These are phyloP conservation scores for Arothron firmamentum DNA, from an alignment of 2,113 vertebrate genomes.

Conservation along the genomic window DNA sequence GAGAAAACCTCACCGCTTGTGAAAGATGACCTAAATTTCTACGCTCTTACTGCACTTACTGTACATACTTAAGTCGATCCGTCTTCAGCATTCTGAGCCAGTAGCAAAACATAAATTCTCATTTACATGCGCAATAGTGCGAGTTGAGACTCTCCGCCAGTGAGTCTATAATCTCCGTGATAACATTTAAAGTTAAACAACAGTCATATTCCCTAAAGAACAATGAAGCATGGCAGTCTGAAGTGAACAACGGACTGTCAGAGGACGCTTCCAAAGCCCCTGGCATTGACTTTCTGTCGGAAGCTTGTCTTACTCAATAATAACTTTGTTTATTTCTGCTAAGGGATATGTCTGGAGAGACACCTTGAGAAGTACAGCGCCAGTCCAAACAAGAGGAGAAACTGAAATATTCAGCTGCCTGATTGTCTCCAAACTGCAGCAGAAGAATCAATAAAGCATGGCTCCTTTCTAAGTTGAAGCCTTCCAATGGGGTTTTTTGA, in stretches of 20 bases:
- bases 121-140: conserved; percentile 51
- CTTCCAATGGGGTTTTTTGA: conserved; percentile 63
- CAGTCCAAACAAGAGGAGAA: conserved; percentile 64
- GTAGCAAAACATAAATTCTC: conserved; percentile 52
- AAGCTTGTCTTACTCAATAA: conserved; percentile 61
- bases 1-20: conserved; percentile 35
- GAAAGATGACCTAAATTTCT: conserved; percentile 66
- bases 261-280: conserved; percentile 41
- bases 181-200: conserved; percentile 57
- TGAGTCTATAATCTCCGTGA: conserved; percentile 34
- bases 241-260: conserved; percentile 47
- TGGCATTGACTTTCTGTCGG: conserved; percentile 39
- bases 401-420: conserved; percentile 67
- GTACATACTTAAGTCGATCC: conserved; percentile 63
- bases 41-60: conserved; percentile 53
- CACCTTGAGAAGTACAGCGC: conserved; percentile 62
- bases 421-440: conserved; percentile 69
- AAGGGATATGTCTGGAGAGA: conserved; percentile 60
- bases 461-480: conserved; percentile 65
- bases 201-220: conserved; percentile 43
- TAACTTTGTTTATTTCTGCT: conserved; percentile 69
- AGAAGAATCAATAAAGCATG: conserved; percentile 75
- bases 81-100: conserved; percentile 54
- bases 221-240: conserved; percentile 56
- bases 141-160: conserved; percentile 26